Evolutionary conservation across 2,797 vertebrate species (phyloP).

Genomic region (Phyllotis vaccarum): DNA sequence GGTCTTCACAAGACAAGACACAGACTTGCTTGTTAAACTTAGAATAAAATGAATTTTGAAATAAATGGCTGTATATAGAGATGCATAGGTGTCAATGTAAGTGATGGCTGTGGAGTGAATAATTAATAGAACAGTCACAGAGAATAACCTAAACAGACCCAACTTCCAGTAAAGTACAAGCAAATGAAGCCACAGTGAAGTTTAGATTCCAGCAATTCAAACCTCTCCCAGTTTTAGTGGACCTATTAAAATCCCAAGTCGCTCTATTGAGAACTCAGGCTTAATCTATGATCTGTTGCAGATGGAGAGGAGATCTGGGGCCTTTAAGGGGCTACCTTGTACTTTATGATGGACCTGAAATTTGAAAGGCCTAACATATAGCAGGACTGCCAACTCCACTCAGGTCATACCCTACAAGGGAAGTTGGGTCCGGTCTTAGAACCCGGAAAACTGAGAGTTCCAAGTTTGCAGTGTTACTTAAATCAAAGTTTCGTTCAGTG

Average conservation of each 20-base stretch:
- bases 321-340: background rate
- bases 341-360: background rate
- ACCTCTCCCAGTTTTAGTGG: background rate
- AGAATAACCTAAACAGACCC: background rate
- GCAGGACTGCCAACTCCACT: background rate
- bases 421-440: background rate
- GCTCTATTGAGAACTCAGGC: background rate
- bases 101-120: background rate
- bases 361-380: background rate
- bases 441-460: background rate
- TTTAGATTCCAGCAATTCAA: background rate
- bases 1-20: background rate
- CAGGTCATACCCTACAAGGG: background rate
- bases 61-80: background rate
- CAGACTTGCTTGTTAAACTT: background rate
- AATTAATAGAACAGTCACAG: background rate
- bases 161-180: background rate
- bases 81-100: no score
- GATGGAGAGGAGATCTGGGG: background rate
- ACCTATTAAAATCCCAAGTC: background rate
- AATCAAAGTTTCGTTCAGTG: background rate
- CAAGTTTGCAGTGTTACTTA: background rate
- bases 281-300: background rate
- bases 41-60: background rate
- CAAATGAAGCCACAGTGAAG: background rate